phyloP scores from a whole-genome alignment of 2,888 invertebrate species.

The Polymixis lichenea region DNA sequence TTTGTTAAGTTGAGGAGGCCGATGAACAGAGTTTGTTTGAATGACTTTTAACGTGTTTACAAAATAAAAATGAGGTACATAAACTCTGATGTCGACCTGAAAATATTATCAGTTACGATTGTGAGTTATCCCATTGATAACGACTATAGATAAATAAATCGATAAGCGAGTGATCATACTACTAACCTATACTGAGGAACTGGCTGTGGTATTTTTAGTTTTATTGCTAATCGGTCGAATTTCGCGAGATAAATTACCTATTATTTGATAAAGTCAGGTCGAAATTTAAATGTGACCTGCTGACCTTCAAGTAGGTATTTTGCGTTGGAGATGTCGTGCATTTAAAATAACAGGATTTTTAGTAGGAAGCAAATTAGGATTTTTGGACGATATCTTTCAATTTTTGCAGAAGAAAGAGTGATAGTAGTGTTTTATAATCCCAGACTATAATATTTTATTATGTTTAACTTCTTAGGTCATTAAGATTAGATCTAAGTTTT shows the following conservation, averaged over 20 bases:
- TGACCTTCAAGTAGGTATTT: constrained; percentile 16
- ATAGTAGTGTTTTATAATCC: no score
- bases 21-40: neutral
- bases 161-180: constrained; percentile 52
- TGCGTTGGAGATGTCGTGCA: neutral
- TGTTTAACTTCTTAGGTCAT: neutral
- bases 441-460: neutral
- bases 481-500: neutral
- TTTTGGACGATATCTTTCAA: neutral
- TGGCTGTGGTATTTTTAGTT: constrained; percentile 26
- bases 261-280: constrained; percentile 14
- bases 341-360: neutral
- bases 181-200: constrained; percentile 53
- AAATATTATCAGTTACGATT: constrained; percentile 61
- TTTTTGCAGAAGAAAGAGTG: neutral
- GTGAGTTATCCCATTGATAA: constrained; percentile 59
- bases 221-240: constrained; percentile 9
- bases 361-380: neutral
- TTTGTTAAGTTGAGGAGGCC: no score
- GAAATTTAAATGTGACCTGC: constrained; percentile 10
- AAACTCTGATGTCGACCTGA: constrained; percentile 58
- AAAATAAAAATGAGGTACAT: constrained; percentile 41
- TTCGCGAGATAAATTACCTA: constrained; percentile 11
- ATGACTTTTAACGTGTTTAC: constrained; percentile 31
- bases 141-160: constrained; percentile 58